Conservation (phyloP, 2,888 invertebrate species). For the Epinotia ramella region DNA sequence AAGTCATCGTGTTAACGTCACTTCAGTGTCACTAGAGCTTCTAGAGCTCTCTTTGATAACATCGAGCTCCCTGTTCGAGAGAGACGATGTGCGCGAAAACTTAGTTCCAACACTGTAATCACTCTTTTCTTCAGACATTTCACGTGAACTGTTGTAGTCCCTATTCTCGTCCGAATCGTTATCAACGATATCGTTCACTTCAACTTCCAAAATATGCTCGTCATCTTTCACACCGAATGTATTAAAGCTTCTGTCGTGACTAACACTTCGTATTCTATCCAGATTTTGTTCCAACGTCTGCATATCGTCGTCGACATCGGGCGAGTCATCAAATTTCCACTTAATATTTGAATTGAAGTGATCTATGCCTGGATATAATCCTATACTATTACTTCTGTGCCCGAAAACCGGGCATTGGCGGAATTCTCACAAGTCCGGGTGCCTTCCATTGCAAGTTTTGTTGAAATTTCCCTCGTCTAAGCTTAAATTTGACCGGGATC, state of each 20-base stretch:
- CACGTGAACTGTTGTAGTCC: constrained; percentile 70
- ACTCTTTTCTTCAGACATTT: constrained; percentile 76
- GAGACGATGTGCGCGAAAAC: constrained; percentile 79
- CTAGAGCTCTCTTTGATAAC: constrained; percentile 83
- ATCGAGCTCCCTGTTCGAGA: constrained; percentile 81
- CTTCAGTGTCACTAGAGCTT: constrained; percentile 83
- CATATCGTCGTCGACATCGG: constrained; percentile 71
- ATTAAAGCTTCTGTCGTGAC: constrained; percentile 75
- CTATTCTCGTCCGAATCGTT: constrained; percentile 75
- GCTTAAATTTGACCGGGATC: constrained; percentile 80
- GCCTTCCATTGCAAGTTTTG: constrained; percentile 79
- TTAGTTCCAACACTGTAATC: constrained; percentile 74
- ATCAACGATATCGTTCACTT: constrained; percentile 73
- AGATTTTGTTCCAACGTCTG: constrained; percentile 79
- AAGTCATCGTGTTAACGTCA: constrained; percentile 83
- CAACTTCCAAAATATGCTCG: constrained; percentile 78
- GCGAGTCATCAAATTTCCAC: constrained; percentile 80
- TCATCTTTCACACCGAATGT: constrained; percentile 70
- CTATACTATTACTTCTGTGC: constrained; percentile 83
- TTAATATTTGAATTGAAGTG: constrained; percentile 81
- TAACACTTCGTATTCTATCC: constrained; percentile 80
- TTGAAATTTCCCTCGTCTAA: constrained; percentile 80
- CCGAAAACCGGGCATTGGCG: constrained; percentile 83
- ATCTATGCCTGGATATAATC: constrained; percentile 80
- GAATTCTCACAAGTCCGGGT: constrained; percentile 84